These are phyloP conservation scores for Ailurus styani DNA, from an alignment of 2,113 vertebrate species.

Conservation along the genomic window DNA sequence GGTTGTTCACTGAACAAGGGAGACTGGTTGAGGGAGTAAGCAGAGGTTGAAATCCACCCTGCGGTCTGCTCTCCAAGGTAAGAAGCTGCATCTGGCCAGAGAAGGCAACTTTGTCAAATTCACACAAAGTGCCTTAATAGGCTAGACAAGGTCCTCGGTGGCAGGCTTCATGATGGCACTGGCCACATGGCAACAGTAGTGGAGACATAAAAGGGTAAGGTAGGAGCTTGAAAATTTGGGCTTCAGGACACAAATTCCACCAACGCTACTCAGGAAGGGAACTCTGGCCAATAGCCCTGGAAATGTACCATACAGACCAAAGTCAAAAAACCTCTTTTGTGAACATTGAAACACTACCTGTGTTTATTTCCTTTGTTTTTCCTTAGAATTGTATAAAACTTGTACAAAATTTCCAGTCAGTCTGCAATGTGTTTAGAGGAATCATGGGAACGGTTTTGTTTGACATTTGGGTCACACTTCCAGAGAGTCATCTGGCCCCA, in stretches of 20 bases:
- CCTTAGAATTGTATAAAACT: conserved; percentile 10
- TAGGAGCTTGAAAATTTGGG: neutral
- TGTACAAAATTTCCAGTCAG: conserved; percentile 10
- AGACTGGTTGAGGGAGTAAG: neutral
- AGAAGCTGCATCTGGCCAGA: neutral
- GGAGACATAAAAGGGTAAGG: conserved; percentile 4
- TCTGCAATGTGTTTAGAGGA: conserved; percentile 5
- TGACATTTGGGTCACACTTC: neutral
- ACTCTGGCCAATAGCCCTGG: neutral
- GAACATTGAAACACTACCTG: neutral
- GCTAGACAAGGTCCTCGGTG: neutral
- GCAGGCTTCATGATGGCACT: neutral
- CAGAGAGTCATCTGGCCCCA: neutral
- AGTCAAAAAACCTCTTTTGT: neutral
- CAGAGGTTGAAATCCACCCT: neutral
- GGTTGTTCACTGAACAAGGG: neutral
- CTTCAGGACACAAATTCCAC: neutral
- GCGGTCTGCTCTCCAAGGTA: neutral
- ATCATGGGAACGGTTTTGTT: neutral
- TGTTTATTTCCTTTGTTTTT: conserved; percentile 43
- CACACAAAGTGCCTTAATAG: neutral
- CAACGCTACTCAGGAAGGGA: neutral
- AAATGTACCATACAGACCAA: neutral
- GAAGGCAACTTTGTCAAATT: neutral
- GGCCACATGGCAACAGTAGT: neutral